A percentile compares a stretch with the other conserved stretches of the same genome.
Conservation (phyloP, 2,113 vertebrate genomes). For the Pteronura brasiliensis region DNA sequence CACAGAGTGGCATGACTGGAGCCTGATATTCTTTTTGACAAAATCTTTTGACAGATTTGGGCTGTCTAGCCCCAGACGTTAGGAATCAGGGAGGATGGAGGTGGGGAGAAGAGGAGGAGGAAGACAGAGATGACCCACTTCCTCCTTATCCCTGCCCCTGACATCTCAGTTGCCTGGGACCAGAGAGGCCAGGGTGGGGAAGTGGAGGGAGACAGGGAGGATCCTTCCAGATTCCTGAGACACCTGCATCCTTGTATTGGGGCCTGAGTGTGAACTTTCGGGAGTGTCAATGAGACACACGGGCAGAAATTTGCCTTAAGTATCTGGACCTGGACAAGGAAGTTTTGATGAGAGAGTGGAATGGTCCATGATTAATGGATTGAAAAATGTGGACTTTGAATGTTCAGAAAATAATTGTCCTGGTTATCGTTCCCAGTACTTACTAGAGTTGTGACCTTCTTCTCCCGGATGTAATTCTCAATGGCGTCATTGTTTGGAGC, state of each 20-base stretch:
- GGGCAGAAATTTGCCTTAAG: background rate
- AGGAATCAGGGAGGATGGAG: background rate
- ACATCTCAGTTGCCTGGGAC: background rate
- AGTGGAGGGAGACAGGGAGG: background rate
- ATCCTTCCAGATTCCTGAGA: background rate
- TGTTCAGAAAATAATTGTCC: background rate
- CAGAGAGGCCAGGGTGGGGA: background rate
- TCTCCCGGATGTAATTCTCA: conserved; percentile 84
- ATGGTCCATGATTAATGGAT: too few relatives aligned
- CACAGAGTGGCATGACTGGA: background rate
- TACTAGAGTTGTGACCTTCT: conserved; percentile 84
- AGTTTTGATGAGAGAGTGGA: background rate
- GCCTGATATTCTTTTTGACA: background rate
- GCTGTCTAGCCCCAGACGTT: background rate
- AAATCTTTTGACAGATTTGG: background rate
- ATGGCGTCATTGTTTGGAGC: conserved; percentile 90
- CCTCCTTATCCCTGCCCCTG: background rate
- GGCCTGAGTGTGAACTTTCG: background rate
- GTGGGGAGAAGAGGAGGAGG: background rate
- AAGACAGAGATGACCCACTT: background rate
- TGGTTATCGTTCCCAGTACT: conserved; percentile 17
- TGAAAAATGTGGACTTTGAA: background rate
- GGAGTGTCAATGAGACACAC: accelerated
- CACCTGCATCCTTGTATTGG: background rate
- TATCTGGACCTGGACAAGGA: background rate